Conservation (phyloP, 2,888 invertebrate genomes). For the Athalia cordata region DNA sequence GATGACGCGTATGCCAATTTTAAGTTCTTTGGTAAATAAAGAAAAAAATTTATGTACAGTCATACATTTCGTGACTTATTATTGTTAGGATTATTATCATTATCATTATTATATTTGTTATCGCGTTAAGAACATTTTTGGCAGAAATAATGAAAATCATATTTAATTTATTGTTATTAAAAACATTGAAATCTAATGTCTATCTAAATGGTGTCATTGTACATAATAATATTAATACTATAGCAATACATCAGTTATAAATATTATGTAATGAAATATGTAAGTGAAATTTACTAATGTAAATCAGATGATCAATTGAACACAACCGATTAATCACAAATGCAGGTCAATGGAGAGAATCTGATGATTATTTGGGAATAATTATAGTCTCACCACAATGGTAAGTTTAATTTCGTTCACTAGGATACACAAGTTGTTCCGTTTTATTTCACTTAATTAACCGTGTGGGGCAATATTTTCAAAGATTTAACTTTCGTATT, state of each 20-base stretch:
- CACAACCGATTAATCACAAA: constrained; percentile 22
- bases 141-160: constrained; percentile 57
- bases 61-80: constrained; percentile 57
- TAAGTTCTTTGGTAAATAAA: constrained; percentile 56
- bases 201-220: constrained; percentile 69
- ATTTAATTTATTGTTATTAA: constrained; percentile 70
- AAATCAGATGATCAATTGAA: constrained; percentile 23
- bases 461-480: no score
- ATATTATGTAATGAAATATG: constrained; percentile 48
- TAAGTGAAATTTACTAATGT: constrained; percentile 34
- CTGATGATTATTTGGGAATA: neutral
- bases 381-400: neutral
- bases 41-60: constrained; percentile 60
- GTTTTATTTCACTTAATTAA: no score
- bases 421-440: no score
- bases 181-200: constrained; percentile 61
- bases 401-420: no score
- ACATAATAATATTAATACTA: constrained; percentile 65
- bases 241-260: constrained; percentile 50
- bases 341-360: neutral
- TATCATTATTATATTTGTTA: constrained; percentile 54
- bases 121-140: constrained; percentile 54
- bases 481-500: neutral
- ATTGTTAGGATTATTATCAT: constrained; percentile 53
- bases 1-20: constrained; percentile 58